Evolutionary conservation across 2,113 vertebrate species (phyloP), one percentile per base, ranked within the genome.

Genomic region (Esox niger): DNA sequence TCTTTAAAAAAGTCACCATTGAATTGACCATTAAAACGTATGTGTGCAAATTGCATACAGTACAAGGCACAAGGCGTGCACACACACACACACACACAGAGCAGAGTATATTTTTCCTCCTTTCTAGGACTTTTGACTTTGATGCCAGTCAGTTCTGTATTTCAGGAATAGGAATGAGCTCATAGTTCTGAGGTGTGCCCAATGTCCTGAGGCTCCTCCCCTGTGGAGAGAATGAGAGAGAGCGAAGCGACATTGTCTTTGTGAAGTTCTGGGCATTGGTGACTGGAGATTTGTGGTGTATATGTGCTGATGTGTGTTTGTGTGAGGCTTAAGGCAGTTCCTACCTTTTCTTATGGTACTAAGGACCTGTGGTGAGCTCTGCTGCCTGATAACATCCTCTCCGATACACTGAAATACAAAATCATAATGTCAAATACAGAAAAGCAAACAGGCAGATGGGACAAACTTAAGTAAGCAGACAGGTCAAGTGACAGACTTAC

Each of bases 131-230:
- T 38, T 20, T 11, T 6, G n/a, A 23, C 61, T 38, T 38, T 52
- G 62, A 64, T 47, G 26, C 25, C 38, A 49, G 27, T 26, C 38
- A 21, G 26, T 25, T 33, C 35, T 13, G n/a, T 64, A 21, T 27
- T 27, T 64, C 11, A 27, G 47, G 62, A 64, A 49, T 64, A 49
- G 47, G 60, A 38, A 43, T 62, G 27, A 52, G 25, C 29, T 20
- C 25, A 20, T 8, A 8, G 38, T 20, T 49, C 21, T 49, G 43
- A 21, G 6, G 43, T 35, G 62, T 30, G 25, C 8, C 26, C 27
- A 43, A 25, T 1, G n/a, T n/a, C 13, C 62, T 29, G 7, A 64
- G 26, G 21, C 62, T 46, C 38, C 62, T 26, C 62, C 35, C 43
- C 32, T 10, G n/a, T 25, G n/a, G 20, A 54, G 49, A 20, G 25